Percentiles rank a stretch among this genome's conserved stretches.
Evolutionary conservation across 53 echinoderm and acorn worm genomes (phyloP).

Genomic region (Holothuria leucospilota): DNA sequence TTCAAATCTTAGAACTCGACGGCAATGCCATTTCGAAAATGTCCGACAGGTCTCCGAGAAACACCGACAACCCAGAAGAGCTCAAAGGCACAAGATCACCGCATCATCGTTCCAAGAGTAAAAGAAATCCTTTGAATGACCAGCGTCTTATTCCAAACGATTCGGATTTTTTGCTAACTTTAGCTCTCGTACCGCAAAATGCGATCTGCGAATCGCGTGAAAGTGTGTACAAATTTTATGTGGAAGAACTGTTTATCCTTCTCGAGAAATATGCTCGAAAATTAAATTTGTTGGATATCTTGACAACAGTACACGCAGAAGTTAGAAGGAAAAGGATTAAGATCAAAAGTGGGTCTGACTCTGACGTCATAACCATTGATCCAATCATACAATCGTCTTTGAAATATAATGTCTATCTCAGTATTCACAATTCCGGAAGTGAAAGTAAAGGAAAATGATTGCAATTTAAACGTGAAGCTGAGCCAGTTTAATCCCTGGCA

Average conservation of each 20-base stretch:
- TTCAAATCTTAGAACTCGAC: constrained; percentile 72
- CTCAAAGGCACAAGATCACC: not conserved
- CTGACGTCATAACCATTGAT: constrained; percentile 24
- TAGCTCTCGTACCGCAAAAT: constrained; percentile 73
- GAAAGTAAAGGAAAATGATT: constrained; percentile 18
- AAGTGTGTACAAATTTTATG: constrained; percentile 74
- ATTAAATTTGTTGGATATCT: constrained; percentile 82
- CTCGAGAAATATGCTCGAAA: constrained; percentile 82
- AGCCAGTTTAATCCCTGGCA: too few relatives aligned
- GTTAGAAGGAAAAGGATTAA: constrained; percentile 65
- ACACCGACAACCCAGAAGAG: not conserved
- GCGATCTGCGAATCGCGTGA: constrained; percentile 54
- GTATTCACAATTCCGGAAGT: constrained; percentile 44
- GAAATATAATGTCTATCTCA: constrained; percentile 83
- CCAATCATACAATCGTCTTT: constrained; percentile 78
- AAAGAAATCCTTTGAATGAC: not conserved
- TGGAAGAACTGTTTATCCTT: constrained; percentile 74
- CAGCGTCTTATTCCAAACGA: constrained; percentile 75
- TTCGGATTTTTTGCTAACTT: constrained; percentile 81
- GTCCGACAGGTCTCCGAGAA: not conserved
- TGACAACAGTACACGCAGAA: constrained; percentile 80
- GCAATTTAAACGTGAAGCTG: too few relatives aligned
- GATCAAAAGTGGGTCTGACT: constrained; percentile 27
- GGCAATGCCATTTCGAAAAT: not conserved
- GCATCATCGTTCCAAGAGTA: too few relatives aligned